phyloP scores from a whole-genome alignment of 2,113 vertebrate genomes.

The Acrocephalus kingi region DNA sequence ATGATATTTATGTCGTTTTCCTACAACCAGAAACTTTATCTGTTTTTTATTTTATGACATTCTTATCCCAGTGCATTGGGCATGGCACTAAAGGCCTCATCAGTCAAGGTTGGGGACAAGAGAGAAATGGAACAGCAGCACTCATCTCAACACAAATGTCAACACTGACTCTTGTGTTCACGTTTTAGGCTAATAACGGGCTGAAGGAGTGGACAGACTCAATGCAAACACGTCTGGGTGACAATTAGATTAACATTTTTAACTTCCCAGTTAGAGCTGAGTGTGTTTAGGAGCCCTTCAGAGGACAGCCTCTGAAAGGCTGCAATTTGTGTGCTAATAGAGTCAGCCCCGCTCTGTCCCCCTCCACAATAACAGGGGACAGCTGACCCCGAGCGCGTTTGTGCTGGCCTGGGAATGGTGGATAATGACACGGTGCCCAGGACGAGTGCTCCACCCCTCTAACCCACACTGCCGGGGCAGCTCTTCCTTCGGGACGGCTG shows the following conservation, averaged over 20 bases:
- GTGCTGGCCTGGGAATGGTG: conserved; percentile 63
- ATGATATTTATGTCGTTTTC: neutral
- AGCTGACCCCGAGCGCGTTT: conserved; percentile 59
- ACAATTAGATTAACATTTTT: conserved; percentile 64
- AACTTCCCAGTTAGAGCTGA: conserved; percentile 5
- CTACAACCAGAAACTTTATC: neutral
- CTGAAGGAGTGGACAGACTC: neutral
- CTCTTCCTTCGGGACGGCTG: neutral
- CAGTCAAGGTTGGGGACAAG: neutral
- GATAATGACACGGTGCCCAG: conserved; percentile 62
- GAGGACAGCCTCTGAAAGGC: conserved; percentile 60
- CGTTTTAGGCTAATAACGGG: neutral
- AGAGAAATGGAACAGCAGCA: neutral
- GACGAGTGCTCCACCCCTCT: conserved; percentile 26
- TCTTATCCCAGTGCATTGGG: neutral
- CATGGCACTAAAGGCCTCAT: neutral
- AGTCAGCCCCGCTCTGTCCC: conserved; percentile 39
- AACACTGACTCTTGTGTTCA: neutral
- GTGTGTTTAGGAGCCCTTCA: conserved; percentile 42
- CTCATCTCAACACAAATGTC: neutral
- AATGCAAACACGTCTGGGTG: conserved; percentile 36
- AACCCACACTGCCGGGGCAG: conserved; percentile 19
- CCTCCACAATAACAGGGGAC: conserved; percentile 27
- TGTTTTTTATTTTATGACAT: neutral
- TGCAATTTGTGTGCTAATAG: conserved; percentile 68